Evolutionary conservation across 2,888 invertebrate genomes (phyloP), one percentile per base, ranked within the genome.

Genomic region (Agrotis clavis): DNA sequence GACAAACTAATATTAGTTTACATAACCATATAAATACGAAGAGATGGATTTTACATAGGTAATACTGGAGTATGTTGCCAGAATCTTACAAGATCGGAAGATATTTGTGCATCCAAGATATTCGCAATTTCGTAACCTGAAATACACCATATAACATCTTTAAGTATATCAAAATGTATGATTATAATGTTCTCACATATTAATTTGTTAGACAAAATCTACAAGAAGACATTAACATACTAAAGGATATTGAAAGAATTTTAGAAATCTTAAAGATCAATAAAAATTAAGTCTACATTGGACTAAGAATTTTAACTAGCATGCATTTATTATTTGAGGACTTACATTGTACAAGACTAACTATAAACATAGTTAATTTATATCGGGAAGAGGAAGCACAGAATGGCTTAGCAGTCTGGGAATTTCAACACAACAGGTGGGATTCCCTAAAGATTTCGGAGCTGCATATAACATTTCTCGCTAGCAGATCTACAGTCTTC

Each of bases 1-100:
- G 67, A 48, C 54, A 67, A 56, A 64, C 68, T 82, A 77, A 82
- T 68, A 77, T 77, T 82, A 74, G 77, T 65, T 73, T 54, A 11
- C 14, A 54, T 47, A 60, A 67, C 35, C 48, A 67, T 60, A 72
- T 60, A 18, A 60, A 64, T n/a, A 62, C 7, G 35, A 54, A 25
- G 4, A 71, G 18, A 19, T 51, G 35, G 14, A 69, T 3, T 47
- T 13, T 18, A 67, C 19, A 25, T 65, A 65, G n/a, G n/a, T 65
- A 6, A 41, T 64, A 21, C 18, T 60, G 48, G 21, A 67, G 19
- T 2, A 54, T 60, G 59, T 4, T 35, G 13, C 21, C 48, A 64
- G 18, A 63, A 63, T 54, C 13, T 25, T 35, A 45, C n/a, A 48
- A 59, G 9, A 59, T 60, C 11, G 13, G 35, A 35, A n/a, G 57